These are phyloP conservation scores for Odocoileus hemionus DNA, from an alignment of 2,113 vertebrate genomes.

Conservation along the genomic window DNA sequence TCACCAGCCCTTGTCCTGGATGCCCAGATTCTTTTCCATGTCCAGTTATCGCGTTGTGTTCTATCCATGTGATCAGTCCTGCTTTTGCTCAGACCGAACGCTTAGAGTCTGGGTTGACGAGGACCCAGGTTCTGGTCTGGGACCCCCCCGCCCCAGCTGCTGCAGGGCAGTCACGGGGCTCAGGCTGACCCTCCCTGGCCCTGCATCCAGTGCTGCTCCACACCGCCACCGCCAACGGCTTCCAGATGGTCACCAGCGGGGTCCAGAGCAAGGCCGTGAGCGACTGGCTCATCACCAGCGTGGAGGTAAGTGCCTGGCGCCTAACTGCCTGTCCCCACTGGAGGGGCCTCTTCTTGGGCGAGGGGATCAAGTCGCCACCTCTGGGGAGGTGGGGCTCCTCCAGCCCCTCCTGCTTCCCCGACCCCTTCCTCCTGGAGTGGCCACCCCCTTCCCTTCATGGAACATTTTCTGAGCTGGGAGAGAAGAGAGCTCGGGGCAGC, in stretches of 20 bases:
- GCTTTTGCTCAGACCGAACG: too few species aligned
- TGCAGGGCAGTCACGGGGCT: neutral
- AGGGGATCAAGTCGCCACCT: accelerated
- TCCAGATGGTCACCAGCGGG: slow-evolving; percentile 99
- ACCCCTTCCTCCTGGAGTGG: neutral
- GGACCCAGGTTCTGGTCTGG: neutral
- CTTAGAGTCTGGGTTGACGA: neutral
- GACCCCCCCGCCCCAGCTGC: neutral
- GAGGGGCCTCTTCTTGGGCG: neutral
- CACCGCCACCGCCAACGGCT: slow-evolving; percentile 97
- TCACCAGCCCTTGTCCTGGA: neutral
- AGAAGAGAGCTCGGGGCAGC: neutral
- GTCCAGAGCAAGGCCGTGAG: slow-evolving; percentile 96
- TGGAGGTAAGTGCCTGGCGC: slow-evolving; percentile 88
- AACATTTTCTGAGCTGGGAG: neutral
- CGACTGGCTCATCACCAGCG: slow-evolving; percentile 97
- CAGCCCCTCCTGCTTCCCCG: accelerated
- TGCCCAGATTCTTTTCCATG: neutral
- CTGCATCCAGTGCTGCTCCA: slow-evolving; percentile 89
- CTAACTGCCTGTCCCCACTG: accelerated
- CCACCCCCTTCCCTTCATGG: neutral
- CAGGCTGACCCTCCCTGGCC: neutral
- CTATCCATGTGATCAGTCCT: too few species aligned
- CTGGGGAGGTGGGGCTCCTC: too few species aligned
- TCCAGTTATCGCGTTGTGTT: accelerated